phyloP scores from a whole-genome alignment of 2,888 invertebrate species.

The Heliconius cydno region DNA sequence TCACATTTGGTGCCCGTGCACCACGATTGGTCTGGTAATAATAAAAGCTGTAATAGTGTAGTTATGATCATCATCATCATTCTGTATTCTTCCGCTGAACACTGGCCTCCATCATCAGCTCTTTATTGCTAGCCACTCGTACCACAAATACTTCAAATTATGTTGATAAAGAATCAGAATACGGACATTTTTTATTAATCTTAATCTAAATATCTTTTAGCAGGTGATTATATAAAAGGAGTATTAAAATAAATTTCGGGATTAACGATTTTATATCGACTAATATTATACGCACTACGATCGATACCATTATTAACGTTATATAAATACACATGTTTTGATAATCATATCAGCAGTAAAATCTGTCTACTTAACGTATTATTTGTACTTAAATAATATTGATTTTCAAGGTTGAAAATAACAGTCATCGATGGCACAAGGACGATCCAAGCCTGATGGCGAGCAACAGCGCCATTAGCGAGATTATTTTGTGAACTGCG shows the following conservation, averaged over 20 bases:
- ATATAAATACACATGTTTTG: neutral
- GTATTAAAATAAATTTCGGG: neutral
- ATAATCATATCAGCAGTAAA: constrained; percentile 14
- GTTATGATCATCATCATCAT: too few relatives aligned
- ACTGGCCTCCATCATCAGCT: too few relatives aligned
- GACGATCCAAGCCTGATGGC: too few relatives aligned
- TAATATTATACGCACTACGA: neutral
- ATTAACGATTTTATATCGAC: neutral
- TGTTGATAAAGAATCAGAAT: neutral
- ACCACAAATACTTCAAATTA: neutral
- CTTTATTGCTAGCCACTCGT: neutral
- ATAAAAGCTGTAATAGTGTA: too few relatives aligned
- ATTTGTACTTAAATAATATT: neutral
- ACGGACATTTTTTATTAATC: neutral
- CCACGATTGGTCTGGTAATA: too few relatives aligned
- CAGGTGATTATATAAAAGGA: neutral
- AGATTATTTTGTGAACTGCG: too few relatives aligned
- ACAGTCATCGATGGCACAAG: too few relatives aligned
- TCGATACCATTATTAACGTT: neutral
- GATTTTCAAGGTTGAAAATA: neutral
- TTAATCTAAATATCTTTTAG: constrained; percentile 2
- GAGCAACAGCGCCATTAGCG: too few relatives aligned
- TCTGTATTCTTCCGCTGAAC: too few relatives aligned
- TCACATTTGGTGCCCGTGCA: too few relatives aligned
- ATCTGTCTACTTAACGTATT: neutral